phyloP scores from a whole-genome alignment of 1,140 invertebrate species.

The Spodoptera litura region DNA sequence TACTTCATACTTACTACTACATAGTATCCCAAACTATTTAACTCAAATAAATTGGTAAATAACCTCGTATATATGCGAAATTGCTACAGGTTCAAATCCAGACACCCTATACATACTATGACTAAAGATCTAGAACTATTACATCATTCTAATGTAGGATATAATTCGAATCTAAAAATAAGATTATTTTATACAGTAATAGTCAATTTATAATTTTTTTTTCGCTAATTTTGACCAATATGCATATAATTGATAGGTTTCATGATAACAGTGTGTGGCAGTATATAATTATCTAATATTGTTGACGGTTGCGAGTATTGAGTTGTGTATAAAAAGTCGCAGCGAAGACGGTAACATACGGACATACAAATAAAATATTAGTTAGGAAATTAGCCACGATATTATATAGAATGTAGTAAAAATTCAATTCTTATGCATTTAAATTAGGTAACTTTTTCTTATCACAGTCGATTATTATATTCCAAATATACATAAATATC shows the following conservation, averaged over 20 bases:
- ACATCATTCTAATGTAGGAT: conserved; percentile 69
- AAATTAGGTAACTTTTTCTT: conserved; percentile 66
- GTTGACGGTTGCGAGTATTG: conserved; percentile 72
- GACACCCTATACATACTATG: conserved; percentile 25
- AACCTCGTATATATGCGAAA: no score
- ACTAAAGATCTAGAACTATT: conserved; percentile 52
- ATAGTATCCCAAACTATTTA: no score
- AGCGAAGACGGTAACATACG: conserved; percentile 6
- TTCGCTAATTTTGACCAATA: conserved; percentile 60
- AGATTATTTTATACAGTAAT: conserved; percentile 71
- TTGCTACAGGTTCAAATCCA: no score
- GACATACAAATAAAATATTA: conserved; percentile 45
- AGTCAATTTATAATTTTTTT: conserved; percentile 59
- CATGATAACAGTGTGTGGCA: conserved; percentile 51
- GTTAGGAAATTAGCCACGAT: conserved; percentile 37
- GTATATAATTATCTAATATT: conserved; percentile 71
- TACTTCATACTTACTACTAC: no score
- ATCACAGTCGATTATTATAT: conserved; percentile 68
- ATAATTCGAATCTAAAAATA: conserved; percentile 82
- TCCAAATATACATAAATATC: conserved; percentile 32
- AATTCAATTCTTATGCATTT: conserved; percentile 64
- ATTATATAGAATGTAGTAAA: conserved; percentile 14
- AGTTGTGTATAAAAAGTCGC: not conserved
- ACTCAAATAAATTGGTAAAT: no score
- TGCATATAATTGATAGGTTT: conserved; percentile 42